Base-by-base conservation (phyloP, 2,888 invertebrate genomes). In the Apamea anceps region DNA sequence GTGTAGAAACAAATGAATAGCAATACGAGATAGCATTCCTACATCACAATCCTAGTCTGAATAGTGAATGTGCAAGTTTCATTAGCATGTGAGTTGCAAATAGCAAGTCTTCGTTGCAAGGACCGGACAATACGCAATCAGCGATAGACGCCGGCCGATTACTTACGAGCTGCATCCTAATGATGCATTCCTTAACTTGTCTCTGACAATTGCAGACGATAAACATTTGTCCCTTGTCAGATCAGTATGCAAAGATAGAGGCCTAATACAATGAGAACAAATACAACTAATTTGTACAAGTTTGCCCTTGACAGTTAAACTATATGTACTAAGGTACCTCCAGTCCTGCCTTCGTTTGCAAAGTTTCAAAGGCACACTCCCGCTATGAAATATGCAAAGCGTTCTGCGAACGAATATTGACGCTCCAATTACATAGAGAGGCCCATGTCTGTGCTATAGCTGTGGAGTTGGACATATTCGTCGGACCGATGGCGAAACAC, bases 351-450 rank as follows among this genome's bases (percentile, higher is more conserved):
- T 87, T 37, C 77, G 79, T 75, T 71, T 63, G 75, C 72, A 72
- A 76, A 76, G 73, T 84, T 88, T 77, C 86, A 86, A 80, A 84
- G 60, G 79, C 67, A 87, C 73, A 73, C 88, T 84, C 84, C 77
- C 73, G 86, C 83, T 85, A 91, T 93, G 92, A 94, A 94, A 94
- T 94, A 95, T 94, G 93, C 92, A 94, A 93, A 93, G 89, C 90
- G 87, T 84, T 89, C 86, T 75, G 84, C 89, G 90, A 91, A 91
- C 93, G 93, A 93, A 94, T 93, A 94, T 94, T 93, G 93, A 93
- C 93, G 93, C 85, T 84, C 93, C 94, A 95, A 95, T 94, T 94
- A 93, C 92, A 93, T 87, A 90, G 90, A 92, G 91, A 91, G 90
- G 85, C 80, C 87, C 86, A 88, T 90, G 90, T 90, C 90, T 87